Evolutionary conservation across 2,113 vertebrate species (phyloP).

Genomic region (Corythornis cristatus): DNA sequence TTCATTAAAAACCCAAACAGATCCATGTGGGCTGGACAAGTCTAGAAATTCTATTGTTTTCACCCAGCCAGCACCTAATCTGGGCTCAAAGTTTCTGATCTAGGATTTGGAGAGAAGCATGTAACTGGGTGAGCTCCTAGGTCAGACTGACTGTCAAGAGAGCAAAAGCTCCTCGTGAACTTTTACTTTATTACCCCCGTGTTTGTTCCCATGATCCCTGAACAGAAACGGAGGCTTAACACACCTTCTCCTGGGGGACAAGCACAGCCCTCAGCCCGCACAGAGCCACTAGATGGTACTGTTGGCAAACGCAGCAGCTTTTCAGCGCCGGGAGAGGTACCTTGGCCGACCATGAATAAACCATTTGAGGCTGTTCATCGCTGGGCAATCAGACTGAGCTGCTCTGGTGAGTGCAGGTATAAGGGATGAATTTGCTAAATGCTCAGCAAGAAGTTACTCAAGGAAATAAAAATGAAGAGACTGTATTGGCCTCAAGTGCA

Average conservation of each 20-base stretch:
- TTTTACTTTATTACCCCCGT: not conserved
- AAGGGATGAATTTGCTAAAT: not conserved
- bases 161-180: not conserved
- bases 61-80: constrained; percentile 1
- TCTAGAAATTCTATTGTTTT: constrained; percentile 11
- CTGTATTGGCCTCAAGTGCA: not conserved
- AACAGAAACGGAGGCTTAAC: not conserved
- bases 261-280: not conserved
- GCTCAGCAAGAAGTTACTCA: not conserved
- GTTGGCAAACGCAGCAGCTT: constrained; percentile 14
- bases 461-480: not conserved
- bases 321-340: not conserved
- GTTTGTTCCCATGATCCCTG: constrained; percentile 5
- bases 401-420: not conserved
- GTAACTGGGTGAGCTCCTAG: not conserved
- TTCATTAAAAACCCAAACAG: constrained; percentile 62
- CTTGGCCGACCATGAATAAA: not conserved
- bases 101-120: not conserved
- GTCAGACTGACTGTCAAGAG: not conserved
- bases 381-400: not conserved
- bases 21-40: constrained; percentile 7
- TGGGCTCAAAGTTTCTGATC: constrained; percentile 32
- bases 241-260: not conserved
- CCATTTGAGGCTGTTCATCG: not conserved
- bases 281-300: constrained; percentile 63